Conservation (phyloP, 2,888 invertebrate species). For the Polydrusus pterygomalis region DNA sequence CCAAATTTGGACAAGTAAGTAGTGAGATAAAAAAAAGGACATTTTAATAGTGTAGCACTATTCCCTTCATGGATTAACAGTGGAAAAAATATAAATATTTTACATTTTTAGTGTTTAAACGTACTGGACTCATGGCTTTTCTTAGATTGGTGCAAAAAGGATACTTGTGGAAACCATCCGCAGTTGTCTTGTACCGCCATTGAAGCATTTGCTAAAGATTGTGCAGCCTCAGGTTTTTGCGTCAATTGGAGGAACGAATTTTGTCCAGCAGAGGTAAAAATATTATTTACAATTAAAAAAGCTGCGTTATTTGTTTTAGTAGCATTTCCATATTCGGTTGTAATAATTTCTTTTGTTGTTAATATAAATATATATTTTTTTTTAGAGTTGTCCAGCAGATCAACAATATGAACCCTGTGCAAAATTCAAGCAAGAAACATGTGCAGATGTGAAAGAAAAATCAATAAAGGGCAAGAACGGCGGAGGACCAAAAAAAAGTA, state of each 20-base stretch:
- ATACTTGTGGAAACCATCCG: constrained; percentile 76
- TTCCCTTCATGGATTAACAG: too few species aligned
- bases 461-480: constrained; percentile 56
- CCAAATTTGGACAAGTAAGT: constrained; percentile 74
- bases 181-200: constrained; percentile 79
- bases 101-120: constrained; percentile 78
- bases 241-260: constrained; percentile 80
- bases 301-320: neutral
- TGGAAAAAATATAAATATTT: too few species aligned
- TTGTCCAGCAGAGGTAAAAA: constrained; percentile 76
- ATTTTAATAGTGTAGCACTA: too few species aligned
- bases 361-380: too few species aligned
- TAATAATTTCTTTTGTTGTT: too few species aligned
- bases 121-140: constrained; percentile 82
- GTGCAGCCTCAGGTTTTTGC: constrained; percentile 82
- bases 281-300: neutral
- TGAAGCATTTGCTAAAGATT: constrained; percentile 84
- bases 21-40: too few species aligned
- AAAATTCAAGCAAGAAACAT: constrained; percentile 79
- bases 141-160: constrained; percentile 81
- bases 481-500: constrained; percentile 14
- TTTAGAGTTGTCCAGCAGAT: constrained; percentile 73
- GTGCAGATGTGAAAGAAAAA: constrained; percentile 76
- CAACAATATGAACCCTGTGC: constrained; percentile 76
- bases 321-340: neutral